phyloP scores from a whole-genome alignment of 2,797 vertebrate species.

The Anas georgica region DNA sequence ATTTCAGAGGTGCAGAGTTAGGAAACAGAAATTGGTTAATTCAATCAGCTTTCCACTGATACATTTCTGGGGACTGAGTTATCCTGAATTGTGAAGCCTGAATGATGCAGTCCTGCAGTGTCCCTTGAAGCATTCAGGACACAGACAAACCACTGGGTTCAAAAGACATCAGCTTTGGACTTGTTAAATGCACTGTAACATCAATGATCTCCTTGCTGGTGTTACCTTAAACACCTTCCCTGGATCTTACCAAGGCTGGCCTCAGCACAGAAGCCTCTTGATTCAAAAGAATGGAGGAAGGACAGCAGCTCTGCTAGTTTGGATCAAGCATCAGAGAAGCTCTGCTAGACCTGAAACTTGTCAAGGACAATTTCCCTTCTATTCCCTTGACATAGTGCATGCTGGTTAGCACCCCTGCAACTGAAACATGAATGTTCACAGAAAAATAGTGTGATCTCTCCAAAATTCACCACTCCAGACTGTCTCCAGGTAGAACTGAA shows the following conservation, averaged over 20 bases:
- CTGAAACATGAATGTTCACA: accelerated
- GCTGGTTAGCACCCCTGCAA: neutral
- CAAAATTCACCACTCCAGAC: neutral
- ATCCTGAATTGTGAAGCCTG: neutral
- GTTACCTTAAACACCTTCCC: accelerated
- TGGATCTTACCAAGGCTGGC: neutral
- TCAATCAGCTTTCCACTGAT: neutral
- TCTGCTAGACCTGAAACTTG: neutral
- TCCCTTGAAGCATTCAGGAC: neutral
- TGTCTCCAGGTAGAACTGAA: neutral
- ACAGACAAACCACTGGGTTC: neutral
- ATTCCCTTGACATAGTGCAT: neutral
- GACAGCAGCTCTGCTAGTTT: neutral
- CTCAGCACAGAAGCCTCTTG: neutral
- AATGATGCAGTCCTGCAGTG: accelerated
- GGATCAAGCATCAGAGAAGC: neutral
- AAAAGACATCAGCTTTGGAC: neutral
- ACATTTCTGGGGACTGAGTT: neutral
- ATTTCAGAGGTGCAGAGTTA: neutral
- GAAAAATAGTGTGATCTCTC: neutral
- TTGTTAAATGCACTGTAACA: neutral
- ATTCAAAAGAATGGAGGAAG: neutral
- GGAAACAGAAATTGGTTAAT: neutral
- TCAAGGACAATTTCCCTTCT: neutral
- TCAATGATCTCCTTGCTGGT: neutral